A percentile compares a stretch with the other conserved stretches of the same genome.
Evolutionary conservation across 2,113 vertebrate species (phyloP).

Genomic region (Enhydra lutris): DNA sequence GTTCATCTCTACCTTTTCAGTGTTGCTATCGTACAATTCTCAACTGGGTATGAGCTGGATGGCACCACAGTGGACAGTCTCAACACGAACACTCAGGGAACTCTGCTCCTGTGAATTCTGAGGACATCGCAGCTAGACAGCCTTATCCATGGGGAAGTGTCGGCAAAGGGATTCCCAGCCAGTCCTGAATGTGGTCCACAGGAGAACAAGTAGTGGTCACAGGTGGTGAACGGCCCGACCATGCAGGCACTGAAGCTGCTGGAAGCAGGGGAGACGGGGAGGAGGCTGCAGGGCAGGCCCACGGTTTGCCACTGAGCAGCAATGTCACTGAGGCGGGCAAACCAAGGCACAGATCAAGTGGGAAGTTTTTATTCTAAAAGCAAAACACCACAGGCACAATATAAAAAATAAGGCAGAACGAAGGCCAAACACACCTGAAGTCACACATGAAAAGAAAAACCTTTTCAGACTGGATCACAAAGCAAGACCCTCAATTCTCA

Average conservation of each 20-base stretch:
- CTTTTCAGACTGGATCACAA: neutral
- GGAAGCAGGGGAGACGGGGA: too few relatives aligned
- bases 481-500: neutral
- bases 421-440: too few relatives aligned
- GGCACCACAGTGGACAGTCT: neutral
- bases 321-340: rapidly evolving
- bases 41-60: neutral
- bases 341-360: rapidly evolving
- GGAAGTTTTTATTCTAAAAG: neutral
- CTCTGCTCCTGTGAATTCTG: rapidly evolving
- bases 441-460: neutral
- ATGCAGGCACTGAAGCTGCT: rapidly evolving
- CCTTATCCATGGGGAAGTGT: rapidly evolving
- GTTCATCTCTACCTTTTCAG: neutral
- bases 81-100: neutral
- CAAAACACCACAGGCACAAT: neutral
- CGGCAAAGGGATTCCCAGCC: neutral
- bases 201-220: rapidly evolving
- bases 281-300: neutral
- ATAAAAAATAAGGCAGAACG: neutral
- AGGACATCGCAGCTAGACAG: neutral
- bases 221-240: rapidly evolving
- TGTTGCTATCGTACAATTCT: neutral
- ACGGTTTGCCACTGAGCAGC: rapidly evolving
- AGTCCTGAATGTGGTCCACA: neutral